Evolutionary conservation across 2,113 vertebrate species (phyloP).

Genomic region (Benitochromis conjunctus): DNA sequence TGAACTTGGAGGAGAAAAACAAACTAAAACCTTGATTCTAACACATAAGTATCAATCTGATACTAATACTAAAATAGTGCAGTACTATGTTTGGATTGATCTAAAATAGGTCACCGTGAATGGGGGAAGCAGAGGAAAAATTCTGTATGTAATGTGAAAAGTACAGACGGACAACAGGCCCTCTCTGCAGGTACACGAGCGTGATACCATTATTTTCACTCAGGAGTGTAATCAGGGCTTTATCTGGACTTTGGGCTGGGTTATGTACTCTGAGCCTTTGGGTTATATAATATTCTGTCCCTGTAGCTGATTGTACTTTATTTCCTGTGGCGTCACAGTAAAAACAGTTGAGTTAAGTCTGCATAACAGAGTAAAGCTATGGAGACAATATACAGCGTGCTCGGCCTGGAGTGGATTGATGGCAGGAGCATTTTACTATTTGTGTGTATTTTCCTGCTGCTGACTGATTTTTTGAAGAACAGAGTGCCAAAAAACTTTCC

Average conservation of each 20-base stretch:
- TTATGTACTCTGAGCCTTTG: too few relatives aligned
- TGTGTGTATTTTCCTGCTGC: constrained; percentile 59
- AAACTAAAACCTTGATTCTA: not conserved
- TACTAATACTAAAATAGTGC: too few relatives aligned
- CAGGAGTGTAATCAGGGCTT: not conserved
- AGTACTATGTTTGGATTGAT: too few relatives aligned
- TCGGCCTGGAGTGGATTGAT: constrained; percentile 37
- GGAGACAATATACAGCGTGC: not conserved
- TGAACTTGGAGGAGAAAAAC: not conserved
- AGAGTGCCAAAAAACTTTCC: constrained; percentile 67
- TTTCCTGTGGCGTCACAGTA: not conserved
- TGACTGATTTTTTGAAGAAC: constrained; percentile 53
- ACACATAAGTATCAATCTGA: not conserved
- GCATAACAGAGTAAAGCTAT: not conserved
- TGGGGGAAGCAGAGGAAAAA: too few relatives aligned
- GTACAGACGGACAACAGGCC: too few relatives aligned
- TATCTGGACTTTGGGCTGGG: not conserved
- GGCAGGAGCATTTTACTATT: constrained; percentile 58
- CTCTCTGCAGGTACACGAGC: too few relatives aligned
- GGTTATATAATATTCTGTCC: not conserved
- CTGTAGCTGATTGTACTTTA: not conserved
- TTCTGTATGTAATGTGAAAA: too few relatives aligned
- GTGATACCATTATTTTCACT: too few relatives aligned
- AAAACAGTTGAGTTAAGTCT: not conserved
- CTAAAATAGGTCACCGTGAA: too few relatives aligned